Percentiles rank a stretch among this genome's conserved stretches.
These are phyloP conservation scores for Mimas tiliae DNA, from an alignment of 2,888 invertebrate genomes.

Conservation along the genomic window DNA sequence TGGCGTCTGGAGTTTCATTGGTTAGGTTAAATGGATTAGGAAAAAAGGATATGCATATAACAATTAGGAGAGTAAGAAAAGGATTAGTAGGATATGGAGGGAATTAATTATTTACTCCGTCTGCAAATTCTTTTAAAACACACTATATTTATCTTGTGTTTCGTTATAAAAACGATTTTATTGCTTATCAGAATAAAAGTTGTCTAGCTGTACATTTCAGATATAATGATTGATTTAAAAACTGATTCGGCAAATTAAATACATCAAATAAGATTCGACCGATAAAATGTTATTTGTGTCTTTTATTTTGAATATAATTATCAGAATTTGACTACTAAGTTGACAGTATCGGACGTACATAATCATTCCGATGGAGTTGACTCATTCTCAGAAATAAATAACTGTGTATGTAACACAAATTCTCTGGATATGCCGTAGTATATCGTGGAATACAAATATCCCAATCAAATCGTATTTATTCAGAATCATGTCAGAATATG, in stretches of 20 bases:
- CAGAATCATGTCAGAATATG: slow-evolving; percentile 28
- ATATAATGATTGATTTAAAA: neutral
- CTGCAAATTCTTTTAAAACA: no score
- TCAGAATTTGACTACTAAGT: neutral
- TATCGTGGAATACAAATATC: slow-evolving; percentile 43
- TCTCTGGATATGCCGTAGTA: slow-evolving; percentile 41
- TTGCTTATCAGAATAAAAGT: no score
- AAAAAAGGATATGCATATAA: no score
- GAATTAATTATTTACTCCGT: no score
- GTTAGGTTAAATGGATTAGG: no score
- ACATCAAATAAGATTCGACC: neutral
- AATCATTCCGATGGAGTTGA: slow-evolving; percentile 27
- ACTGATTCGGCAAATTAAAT: neutral
- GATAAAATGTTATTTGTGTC: neutral
- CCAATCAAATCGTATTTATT: slow-evolving; percentile 27
- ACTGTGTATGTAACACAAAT: slow-evolving; percentile 37
- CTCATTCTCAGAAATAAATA: slow-evolving; percentile 37
- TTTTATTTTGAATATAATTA: neutral
- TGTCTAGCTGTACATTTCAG: neutral
- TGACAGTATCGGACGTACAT: neutral
- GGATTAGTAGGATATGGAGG: no score
- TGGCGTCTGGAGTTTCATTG: no score
- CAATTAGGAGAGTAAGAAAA: no score
- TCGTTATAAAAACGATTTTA: no score
- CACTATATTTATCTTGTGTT: no score